Evolutionary conservation across 2,888 invertebrate genomes (phyloP), one percentile per base, ranked within the genome.

Genomic region (Hypena proboscidalis): DNA sequence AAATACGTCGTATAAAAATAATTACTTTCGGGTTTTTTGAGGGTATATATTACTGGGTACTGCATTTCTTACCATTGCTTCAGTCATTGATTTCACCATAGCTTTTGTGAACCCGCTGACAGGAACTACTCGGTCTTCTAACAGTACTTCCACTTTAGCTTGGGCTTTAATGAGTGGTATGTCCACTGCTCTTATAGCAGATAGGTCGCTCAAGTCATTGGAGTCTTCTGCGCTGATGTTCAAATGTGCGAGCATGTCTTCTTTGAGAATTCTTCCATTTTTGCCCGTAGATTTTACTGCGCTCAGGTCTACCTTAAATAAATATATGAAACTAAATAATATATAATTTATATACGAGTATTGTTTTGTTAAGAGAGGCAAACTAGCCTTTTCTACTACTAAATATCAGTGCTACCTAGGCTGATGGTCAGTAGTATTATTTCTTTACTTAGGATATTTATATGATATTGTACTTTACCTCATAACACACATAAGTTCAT

Each of bases 81-180:
- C 64, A n/a, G 96, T 95, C 99, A 99, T 99, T 0, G 97, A 94
- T 85, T 97, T 98, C 42, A 97, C 94, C 99, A 99, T 99, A 1
- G 96, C 96, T 83, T 95, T 97, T 11, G 93, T 93, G 69, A 98
- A 96, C 10, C 97, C 97, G 68, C 94, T 95, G 4, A 98, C 91
- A 3, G 94, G 92, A 41, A 95, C 94, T 0, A 92, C 90, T 76
- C 81, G 90, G 61, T 94, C 93, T 63, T 82, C 81, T 33, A 73
- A 46, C 17, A 78, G 31, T 3, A 76, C 51, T 74, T 81, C 83
- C 3, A 76, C 60, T 55, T 47, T 80, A 2, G 75, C 77, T 22
- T 73, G 64, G 4, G 75, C 74, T 58, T 63, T 60, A 13, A 64
- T 48, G 1, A 74, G 17, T 8, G 79, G 73, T 39, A 77, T 72